These are phyloP conservation scores for Sebastes variabilis DNA, from an alignment of 2,797 vertebrate species.

Conservation along the genomic window DNA sequence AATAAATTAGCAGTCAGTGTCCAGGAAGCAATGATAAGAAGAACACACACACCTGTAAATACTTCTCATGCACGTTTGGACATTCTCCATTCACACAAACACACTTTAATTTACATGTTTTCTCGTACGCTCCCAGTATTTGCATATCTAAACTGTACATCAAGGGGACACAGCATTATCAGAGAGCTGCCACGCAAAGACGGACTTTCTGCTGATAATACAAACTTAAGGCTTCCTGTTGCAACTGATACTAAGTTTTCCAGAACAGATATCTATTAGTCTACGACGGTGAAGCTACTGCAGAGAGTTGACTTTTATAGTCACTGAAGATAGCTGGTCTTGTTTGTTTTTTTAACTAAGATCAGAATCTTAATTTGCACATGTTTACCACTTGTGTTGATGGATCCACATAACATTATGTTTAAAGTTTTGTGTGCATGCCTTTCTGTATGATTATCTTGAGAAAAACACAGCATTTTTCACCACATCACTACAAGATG, in stretches of 20 bases:
- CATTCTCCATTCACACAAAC: background rate
- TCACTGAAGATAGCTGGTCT: background rate
- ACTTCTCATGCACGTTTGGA: background rate
- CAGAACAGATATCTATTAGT: background rate
- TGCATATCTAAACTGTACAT: conserved; percentile 7
- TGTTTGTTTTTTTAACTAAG: background rate
- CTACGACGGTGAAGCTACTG: background rate
- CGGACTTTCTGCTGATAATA: background rate
- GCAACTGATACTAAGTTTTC: background rate
- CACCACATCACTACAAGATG: background rate
- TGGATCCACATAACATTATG: background rate
- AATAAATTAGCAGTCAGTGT: background rate
- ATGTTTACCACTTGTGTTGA: background rate
- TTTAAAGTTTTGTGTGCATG: background rate
- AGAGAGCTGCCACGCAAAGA: background rate
- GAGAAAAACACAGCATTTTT: background rate
- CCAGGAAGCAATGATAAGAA: background rate
- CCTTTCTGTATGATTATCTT: too few relatives aligned
- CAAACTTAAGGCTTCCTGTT: background rate
- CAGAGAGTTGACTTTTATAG: background rate
- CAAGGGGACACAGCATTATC: background rate
- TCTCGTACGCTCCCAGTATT: background rate
- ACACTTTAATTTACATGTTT: background rate
- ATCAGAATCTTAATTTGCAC: background rate
- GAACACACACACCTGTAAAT: background rate